A percentile compares a stretch with the other conserved stretches of the same genome.
phyloP scores from a whole-genome alignment of 2,888 invertebrate genomes.

The Drepanosiphum platanoidis region DNA sequence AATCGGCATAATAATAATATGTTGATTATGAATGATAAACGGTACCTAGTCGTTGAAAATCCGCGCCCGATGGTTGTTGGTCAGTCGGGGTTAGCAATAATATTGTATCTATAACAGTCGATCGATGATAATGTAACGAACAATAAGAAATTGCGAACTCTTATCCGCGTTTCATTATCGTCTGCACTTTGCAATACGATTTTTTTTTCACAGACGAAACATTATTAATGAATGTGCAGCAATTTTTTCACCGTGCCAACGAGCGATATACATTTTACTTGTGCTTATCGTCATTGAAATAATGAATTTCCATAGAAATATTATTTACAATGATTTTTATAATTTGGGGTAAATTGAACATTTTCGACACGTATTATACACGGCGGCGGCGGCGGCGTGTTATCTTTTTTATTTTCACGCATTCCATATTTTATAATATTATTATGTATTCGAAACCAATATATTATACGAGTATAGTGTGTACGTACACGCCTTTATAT shows the following conservation, averaged over 20 bases:
- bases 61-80: too few species aligned
- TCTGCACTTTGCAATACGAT: neutral
- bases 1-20: too few species aligned
- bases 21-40: too few species aligned
- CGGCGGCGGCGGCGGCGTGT: too few species aligned
- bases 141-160: neutral
- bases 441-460: neutral
- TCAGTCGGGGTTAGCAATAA: too few species aligned
- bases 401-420: neutral
- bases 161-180: constrained; percentile 21
- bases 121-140: neutral
- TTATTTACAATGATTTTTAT: neutral
- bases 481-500: neutral
- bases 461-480: too few species aligned
- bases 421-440: too few species aligned
- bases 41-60: too few species aligned
- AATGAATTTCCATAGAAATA: neutral
- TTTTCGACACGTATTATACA: constrained; percentile 4
- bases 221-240: constrained; percentile 36
- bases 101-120: neutral
- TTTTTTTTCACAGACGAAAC: constrained; percentile 30
- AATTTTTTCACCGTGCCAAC: constrained; percentile 15
- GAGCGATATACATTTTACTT: neutral
- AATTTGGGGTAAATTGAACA: neutral
- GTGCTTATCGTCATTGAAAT: neutral